Evolutionary conservation across 2,113 vertebrate genomes (phyloP).

Genomic region (Antechinus stuartii): DNA sequence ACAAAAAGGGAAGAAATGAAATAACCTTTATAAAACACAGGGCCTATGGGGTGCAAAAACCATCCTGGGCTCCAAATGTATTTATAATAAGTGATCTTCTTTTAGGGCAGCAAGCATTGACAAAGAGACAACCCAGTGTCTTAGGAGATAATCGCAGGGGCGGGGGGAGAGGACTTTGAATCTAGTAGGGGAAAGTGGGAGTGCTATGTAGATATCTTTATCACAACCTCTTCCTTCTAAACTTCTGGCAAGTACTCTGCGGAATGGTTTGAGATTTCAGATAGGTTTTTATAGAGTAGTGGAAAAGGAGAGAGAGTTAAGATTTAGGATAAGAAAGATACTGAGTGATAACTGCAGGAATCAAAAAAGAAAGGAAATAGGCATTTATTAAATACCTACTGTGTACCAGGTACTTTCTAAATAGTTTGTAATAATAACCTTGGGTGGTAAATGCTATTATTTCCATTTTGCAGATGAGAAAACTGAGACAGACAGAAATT

Average conservation of each 20-base stretch:
- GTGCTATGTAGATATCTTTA: background rate
- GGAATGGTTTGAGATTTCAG: background rate
- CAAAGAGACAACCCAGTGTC: background rate
- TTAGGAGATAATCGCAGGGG: background rate
- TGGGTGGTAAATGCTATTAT: background rate
- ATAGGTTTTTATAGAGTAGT: background rate
- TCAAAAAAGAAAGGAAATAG: background rate
- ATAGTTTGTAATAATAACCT: background rate
- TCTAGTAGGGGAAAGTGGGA: background rate
- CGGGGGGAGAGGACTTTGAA: background rate
- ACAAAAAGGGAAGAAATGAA: background rate
- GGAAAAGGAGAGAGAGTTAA: background rate
- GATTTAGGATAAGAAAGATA: background rate
- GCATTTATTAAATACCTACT: background rate
- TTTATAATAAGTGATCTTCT: background rate
- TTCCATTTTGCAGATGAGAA: background rate
- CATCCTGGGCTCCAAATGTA: background rate
- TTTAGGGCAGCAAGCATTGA: background rate
- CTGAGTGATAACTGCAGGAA: background rate
- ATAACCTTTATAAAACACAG: background rate
- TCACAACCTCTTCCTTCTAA: background rate
- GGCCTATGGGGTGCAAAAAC: background rate
- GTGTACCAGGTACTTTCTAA: background rate
- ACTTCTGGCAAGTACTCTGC: background rate
- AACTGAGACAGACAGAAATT: background rate